Base-by-base conservation (phyloP, 1,140 invertebrate species). In the Drosophila santomea region DNA sequence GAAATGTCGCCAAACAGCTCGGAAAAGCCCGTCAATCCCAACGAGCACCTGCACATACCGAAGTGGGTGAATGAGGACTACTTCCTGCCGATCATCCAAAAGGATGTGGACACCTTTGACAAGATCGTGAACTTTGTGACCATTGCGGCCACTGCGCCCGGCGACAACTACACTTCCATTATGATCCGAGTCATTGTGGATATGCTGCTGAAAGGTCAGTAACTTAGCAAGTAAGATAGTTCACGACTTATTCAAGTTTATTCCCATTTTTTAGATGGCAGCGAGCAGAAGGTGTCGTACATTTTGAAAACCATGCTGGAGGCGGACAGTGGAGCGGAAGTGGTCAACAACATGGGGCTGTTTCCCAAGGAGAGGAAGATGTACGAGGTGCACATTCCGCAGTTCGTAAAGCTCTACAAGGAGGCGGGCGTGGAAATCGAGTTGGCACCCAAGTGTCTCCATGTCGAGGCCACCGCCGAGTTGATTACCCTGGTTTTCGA, bases 1-100 rank as follows among this genome's bases (percentile, higher is more conserved):
- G 78, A 39, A 45, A 88, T 91, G 83, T 48, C 90, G n/a, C 81
- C 68, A 0, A 86, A 78, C 35, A 77, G 25, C 20, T 48, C 64
- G 2, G 50, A 28, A 3, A 80, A 72, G 8, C 60, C 62, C 0
- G 8, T 36, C 7, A 89, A 79, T 77, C 90, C 90, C 11, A 91
- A 91, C 23, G 71, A 91, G 23, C 35, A 63, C 41, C 55, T 91
- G 0, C 20, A 41, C 2, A 91, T 92, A 25, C 92, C 92, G 38
- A 62, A 91, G 51, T 94, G 94, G 94, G 64, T 94, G 28, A 93
- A 93, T 69, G 68, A 82, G 50, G 88, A 93, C 20, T 94, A 94
- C 39, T 77, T 93, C 3, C 75, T 93, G 38, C 91, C 91, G 35
- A 80, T 93, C 25, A 56, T 94, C 1, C 91, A 91, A 41, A 82